phyloP scores from a whole-genome alignment of 2,113 vertebrate species.

The Dascyllus trimaculatus region DNA sequence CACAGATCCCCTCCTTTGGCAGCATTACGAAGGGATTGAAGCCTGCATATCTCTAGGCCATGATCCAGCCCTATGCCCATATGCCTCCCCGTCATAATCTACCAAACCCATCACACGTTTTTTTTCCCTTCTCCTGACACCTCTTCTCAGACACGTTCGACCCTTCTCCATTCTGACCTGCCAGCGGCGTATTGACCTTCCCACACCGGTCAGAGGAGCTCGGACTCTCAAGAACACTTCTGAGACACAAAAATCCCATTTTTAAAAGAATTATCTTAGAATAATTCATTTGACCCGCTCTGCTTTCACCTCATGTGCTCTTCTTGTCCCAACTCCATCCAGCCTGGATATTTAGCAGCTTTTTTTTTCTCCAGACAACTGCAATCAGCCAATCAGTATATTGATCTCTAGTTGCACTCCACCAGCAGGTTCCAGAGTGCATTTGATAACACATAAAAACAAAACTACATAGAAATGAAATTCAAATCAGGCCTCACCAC shows the following conservation, averaged over 20 bases:
- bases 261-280: too few relatives aligned
- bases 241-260: not conserved
- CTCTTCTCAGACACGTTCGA: conserved; percentile 17
- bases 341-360: not conserved
- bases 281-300: not conserved
- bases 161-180: conserved; percentile 7
- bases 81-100: conserved; percentile 14
- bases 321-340: not conserved
- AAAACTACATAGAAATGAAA: too few relatives aligned
- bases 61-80: conserved; percentile 23
- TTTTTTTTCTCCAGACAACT: not conserved
- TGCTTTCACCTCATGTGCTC: not conserved
- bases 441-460: not conserved
- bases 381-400: not conserved
- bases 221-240: not conserved
- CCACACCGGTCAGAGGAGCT: conserved; percentile 9
- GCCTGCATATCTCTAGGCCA: conserved; percentile 27
- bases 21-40: conserved; percentile 5
- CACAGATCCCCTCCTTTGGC: conserved; percentile 11
- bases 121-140: too few relatives aligned
- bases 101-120: conserved; percentile 18
- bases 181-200: not conserved
- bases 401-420: not conserved
- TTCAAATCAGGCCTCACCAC: not conserved
- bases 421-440: too few relatives aligned